Evolutionary conservation across 2,888 invertebrate species (phyloP).

Genomic region (Latrodectus hesperus): DNA sequence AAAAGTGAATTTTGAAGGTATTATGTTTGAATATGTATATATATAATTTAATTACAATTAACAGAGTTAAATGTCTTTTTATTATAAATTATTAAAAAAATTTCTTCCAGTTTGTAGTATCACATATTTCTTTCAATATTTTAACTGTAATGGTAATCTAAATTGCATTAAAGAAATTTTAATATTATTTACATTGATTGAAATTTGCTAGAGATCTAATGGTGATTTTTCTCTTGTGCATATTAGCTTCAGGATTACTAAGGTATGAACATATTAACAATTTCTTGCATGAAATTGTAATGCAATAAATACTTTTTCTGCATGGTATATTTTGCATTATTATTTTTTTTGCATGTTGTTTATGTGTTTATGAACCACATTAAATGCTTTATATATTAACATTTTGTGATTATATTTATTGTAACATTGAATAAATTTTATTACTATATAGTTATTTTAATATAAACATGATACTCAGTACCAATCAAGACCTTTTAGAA

Average conservation of each 20-base stretch:
- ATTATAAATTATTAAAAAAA: no score
- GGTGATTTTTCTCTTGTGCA: slow-evolving; percentile 19
- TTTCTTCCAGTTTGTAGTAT: background rate
- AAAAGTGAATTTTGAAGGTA: no score
- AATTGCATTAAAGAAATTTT: no score
- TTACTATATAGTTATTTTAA: no score
- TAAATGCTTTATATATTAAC: background rate
- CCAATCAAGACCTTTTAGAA: no score
- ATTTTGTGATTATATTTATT: no score
- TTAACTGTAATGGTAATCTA: background rate
- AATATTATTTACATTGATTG: no score
- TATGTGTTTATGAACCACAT: background rate
- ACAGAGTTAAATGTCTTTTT: no score
- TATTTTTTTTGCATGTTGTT: background rate
- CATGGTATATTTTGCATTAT: slow-evolving; percentile 16
- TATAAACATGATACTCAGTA: no score
- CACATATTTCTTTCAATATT: background rate
- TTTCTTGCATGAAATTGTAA: slow-evolving; percentile 22
- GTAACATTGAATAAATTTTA: no score
- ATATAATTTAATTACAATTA: no score
- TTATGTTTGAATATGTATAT: no score
- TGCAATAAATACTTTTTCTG: background rate
- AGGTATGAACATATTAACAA: slow-evolving; percentile 55
- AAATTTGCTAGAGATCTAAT: background rate
- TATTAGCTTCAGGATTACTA: slow-evolving; percentile 68